phyloP scores from a whole-genome alignment of 2,797 vertebrate species.

The Melanotaenia nigrans region DNA sequence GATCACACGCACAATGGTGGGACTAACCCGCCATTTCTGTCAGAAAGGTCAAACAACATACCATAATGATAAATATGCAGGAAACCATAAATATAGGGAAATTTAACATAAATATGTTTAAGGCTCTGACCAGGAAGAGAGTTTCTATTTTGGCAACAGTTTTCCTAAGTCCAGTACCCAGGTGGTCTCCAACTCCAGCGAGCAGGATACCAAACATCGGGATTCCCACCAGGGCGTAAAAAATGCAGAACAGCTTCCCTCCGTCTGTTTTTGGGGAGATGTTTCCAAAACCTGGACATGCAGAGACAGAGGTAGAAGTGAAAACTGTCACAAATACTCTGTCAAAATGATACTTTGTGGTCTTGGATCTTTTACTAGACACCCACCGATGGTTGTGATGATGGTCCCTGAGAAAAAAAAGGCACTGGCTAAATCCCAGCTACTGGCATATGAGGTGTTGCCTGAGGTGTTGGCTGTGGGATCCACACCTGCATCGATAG shows the following conservation, averaged over 20 bases:
- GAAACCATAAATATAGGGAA: neutral
- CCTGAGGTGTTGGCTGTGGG: slow-evolving; percentile 76
- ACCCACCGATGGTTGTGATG: slow-evolving; percentile 92
- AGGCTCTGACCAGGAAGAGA: slow-evolving; percentile 87
- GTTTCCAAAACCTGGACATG: slow-evolving; percentile 88
- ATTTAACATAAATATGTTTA: slow-evolving; percentile 3
- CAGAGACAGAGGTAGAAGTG: slow-evolving; percentile 8
- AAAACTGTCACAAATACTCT: neutral
- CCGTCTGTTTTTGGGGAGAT: slow-evolving; percentile 90
- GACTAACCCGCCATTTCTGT: slow-evolving; percentile 91
- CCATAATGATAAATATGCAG: slow-evolving; percentile 4
- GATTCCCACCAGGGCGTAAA: slow-evolving; percentile 91
- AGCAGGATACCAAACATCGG: slow-evolving; percentile 91
- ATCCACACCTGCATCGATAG: slow-evolving; percentile 84
- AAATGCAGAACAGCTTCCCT: slow-evolving; percentile 91
- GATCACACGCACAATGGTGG: slow-evolving; percentile 88
- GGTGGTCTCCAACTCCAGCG: slow-evolving; percentile 90
- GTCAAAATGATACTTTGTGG: neutral
- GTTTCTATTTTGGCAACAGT: slow-evolving; percentile 88
- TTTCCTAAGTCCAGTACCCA: slow-evolving; percentile 88
- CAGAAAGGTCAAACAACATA: slow-evolving; percentile 23
- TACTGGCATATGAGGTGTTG: slow-evolving; percentile 80
- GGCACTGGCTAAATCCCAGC: slow-evolving; percentile 90
- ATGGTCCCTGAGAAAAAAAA: slow-evolving; percentile 96
- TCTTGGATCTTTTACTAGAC: neutral